phyloP scores from a whole-genome alignment of 2,888 invertebrate genomes.

The Ellobium chinense region DNA sequence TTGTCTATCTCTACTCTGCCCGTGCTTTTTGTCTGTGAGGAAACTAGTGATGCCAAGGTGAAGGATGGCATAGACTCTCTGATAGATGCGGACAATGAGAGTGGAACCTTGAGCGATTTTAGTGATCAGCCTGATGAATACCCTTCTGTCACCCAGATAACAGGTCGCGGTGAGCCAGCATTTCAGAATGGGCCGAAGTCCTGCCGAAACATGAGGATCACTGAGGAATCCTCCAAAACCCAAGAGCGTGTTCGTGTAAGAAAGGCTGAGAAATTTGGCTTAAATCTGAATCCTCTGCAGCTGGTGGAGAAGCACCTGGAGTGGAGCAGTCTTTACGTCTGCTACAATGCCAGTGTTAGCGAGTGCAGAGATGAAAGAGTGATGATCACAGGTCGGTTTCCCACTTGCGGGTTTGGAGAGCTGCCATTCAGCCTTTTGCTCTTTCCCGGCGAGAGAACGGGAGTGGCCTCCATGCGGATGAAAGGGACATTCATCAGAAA shows the following conservation, averaged over 20 bases:
- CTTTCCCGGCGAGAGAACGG: constrained; percentile 3
- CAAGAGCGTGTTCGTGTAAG: not conserved
- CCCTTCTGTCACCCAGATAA: not conserved
- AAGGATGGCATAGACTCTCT: not conserved
- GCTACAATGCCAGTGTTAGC: not conserved
- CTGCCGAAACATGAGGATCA: not conserved
- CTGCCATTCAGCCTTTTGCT: constrained; percentile 21
- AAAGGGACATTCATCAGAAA: constrained; percentile 7
- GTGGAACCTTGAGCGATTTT: too few species aligned
- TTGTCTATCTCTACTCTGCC: not conserved
- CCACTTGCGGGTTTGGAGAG: not conserved
- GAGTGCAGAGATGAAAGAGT: constrained; percentile 22
- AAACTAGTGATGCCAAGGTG: not conserved
- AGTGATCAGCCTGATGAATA: too few species aligned
- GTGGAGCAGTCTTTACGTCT: not conserved
- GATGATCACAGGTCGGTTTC: not conserved
- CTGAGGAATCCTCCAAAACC: not conserved
- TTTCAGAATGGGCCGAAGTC: not conserved
- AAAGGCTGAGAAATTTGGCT: too few species aligned
- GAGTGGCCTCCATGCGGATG: not conserved
- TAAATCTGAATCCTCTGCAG: not conserved
- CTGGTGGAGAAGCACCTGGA: not conserved
- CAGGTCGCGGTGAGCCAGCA: too few species aligned
- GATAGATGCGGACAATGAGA: not conserved
- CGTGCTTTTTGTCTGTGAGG: not conserved